Base-by-base conservation (phyloP, 2,888 invertebrate genomes). In the Anodontia alba region DNA sequence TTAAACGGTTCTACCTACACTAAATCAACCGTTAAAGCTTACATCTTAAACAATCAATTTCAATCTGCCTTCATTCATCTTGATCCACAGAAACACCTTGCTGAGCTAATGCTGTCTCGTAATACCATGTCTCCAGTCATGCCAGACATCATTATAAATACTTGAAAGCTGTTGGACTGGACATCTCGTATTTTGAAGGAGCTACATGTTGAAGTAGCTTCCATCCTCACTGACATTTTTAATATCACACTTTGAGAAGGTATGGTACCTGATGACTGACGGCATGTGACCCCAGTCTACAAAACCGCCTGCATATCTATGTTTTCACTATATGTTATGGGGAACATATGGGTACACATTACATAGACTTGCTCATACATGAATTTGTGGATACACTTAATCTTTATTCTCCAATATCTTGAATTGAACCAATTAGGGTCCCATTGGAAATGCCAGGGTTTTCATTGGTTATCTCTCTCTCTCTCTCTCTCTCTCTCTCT, bases 131-230 rank as follows among this genome's bases (percentile, higher is more conserved):
- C 57, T 10, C 57, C 57, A 10, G 8, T 29, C 10, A 57, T 57
- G 57, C 57, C 57, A 8, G 29, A 57, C 29, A 57, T 57, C 5
- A 26, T 7, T 17, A 57, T 57, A 10, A 57, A 23, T 57, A 57
- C 29, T 26, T 17, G 26, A 57, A 57, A 26, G 57, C 57, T 57
- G 57, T 29, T 57, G 57, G 57, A 26, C 57, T 29, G 10, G 57
- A 57, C 57, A 3, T 26, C 57, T 26, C 17, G 57, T 57, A 57
- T 57, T 26, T 57, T 57, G 57, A 57, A 57, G 17, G 57, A 57
- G 29, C 57, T 57, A 7, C 57, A 57, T 29, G 10, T 10, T 29
- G 23, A 57, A 57, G 29, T 57, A 57, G 29, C 29, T 29, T 29
- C 26, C 3, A 57, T 57, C 7, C 29, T 57, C 5, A 26, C 5